A percentile compares a stretch with the other conserved stretches of the same genome.
Conservation (phyloP, 2,888 invertebrate genomes). For the Andrena praecox region DNA sequence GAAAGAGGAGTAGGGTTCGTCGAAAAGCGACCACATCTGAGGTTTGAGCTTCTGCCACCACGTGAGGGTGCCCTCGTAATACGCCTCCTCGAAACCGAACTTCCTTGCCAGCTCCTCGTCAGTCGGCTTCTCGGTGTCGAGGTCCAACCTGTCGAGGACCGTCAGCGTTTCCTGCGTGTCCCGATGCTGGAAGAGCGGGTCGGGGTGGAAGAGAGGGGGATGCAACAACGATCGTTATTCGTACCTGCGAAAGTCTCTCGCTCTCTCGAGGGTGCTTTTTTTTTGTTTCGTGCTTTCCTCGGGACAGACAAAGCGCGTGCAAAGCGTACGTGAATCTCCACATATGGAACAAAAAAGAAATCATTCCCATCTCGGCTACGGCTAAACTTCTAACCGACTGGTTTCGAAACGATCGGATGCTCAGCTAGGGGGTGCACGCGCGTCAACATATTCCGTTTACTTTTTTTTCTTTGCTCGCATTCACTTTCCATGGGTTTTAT, state of each 20-base stretch:
- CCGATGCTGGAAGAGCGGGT: slow-evolving; percentile 89
- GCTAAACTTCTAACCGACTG: slow-evolving; percentile 6
- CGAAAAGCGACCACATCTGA: slow-evolving; percentile 99
- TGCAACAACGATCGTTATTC: slow-evolving; percentile 73
- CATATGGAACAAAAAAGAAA: slow-evolving; percentile 16
- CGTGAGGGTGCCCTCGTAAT: slow-evolving; percentile 94
- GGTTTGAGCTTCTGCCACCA: slow-evolving; percentile 99
- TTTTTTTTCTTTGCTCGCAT: neutral
- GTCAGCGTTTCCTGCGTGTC: slow-evolving; percentile 99
- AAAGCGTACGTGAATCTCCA: slow-evolving; percentile 54
- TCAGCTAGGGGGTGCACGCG: neutral
- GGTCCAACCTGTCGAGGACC: slow-evolving; percentile 97
- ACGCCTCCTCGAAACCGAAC: slow-evolving; percentile 98
- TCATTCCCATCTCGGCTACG: slow-evolving; percentile 43
- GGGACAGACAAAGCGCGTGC: slow-evolving; percentile 70
- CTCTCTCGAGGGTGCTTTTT: slow-evolving; percentile 62
- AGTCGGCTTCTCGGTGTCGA: slow-evolving; percentile 98
- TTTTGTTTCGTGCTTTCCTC: slow-evolving; percentile 51
- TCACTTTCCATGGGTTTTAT: neutral
- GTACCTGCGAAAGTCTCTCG: slow-evolving; percentile 64
- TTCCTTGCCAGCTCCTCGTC: slow-evolving; percentile 99
- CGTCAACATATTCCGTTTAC: too few species aligned
- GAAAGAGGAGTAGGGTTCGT: slow-evolving; percentile 99
- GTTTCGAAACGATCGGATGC: slow-evolving; percentile 19
- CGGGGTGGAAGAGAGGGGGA: slow-evolving; percentile 64